Percentiles rank a stretch among this genome's conserved stretches.
These are phyloP conservation scores for Cololabis saira DNA, from an alignment of 2,113 vertebrate species.

Conservation along the genomic window DNA sequence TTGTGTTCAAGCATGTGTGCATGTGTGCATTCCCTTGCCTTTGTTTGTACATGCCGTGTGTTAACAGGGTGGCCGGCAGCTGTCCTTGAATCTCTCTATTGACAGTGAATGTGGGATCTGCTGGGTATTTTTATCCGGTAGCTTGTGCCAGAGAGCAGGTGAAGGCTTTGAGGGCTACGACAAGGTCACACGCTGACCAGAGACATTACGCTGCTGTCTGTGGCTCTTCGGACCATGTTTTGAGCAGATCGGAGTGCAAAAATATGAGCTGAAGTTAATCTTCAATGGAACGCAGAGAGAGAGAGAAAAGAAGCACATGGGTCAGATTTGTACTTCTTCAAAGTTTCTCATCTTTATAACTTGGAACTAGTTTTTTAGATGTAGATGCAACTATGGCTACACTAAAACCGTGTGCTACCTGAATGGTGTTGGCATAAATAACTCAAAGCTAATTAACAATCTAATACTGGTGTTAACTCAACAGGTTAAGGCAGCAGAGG, in stretches of 20 bases:
- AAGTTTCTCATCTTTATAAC: not conserved
- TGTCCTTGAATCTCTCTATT: slow-evolving; percentile 78
- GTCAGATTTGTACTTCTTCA: too few species aligned
- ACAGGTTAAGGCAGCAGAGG: slow-evolving; percentile 48
- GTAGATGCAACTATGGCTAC: not conserved
- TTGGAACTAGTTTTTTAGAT: not conserved
- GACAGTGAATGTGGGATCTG: slow-evolving; percentile 73
- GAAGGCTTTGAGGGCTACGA: slow-evolving; percentile 71
- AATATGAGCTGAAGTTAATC: not conserved
- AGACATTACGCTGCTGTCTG: slow-evolving; percentile 28
- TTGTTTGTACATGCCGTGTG: slow-evolving; percentile 69
- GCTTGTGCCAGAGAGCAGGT: slow-evolving; percentile 77
- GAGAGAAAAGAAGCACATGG: too few species aligned
- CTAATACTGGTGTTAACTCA: slow-evolving; percentile 48
- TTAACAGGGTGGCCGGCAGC: slow-evolving; percentile 64
- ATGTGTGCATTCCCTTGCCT: slow-evolving; percentile 39
- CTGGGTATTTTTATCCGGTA: slow-evolving; percentile 79
- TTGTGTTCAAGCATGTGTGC: slow-evolving; percentile 26
- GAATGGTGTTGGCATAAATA: slow-evolving; percentile 50
- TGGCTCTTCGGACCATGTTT: not conserved
- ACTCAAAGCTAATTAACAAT: slow-evolving; percentile 63
- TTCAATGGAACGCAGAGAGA: not conserved
- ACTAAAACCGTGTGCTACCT: slow-evolving; percentile 16
- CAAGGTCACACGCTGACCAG: slow-evolving; percentile 73
- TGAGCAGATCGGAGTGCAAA: not conserved